Conservation (phyloP, 2,113 vertebrate species). For the Pardalotus punctatus region DNA sequence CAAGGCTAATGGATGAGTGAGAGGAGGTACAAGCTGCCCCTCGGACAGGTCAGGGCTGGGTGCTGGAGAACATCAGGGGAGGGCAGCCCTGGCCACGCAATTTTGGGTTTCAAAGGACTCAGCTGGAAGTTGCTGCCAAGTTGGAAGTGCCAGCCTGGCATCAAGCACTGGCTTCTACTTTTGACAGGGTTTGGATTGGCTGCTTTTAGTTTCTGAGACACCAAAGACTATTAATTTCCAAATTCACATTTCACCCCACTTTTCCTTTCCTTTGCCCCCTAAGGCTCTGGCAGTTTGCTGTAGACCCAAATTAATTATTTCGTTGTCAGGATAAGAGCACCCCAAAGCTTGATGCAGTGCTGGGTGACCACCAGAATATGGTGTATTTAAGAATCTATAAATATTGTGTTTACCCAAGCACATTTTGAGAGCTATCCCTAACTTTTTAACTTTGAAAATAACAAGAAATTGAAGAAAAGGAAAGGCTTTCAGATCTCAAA, state of each 20-base stretch:
- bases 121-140: background rate
- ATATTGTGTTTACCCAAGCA: background rate
- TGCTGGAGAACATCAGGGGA: background rate
- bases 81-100: background rate
- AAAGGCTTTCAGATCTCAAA: background rate
- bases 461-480: background rate
- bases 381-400: background rate
- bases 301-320: background rate
- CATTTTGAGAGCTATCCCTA: background rate
- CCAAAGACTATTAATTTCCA: background rate
- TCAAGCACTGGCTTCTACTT: background rate
- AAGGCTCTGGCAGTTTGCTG: background rate
- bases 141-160: background rate
- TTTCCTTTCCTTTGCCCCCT: background rate
- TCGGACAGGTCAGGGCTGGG: background rate
- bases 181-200: background rate
- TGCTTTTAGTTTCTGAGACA: background rate
- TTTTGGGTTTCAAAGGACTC: background rate
- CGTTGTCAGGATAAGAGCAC: background rate
- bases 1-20: background rate
- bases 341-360: background rate
- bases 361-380: background rate
- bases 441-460: background rate
- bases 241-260: background rate
- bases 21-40: background rate